Evolutionary conservation across 1,140 invertebrate species (phyloP), one percentile per base, ranked within the genome.

Genomic region (Zophobas morio): DNA sequence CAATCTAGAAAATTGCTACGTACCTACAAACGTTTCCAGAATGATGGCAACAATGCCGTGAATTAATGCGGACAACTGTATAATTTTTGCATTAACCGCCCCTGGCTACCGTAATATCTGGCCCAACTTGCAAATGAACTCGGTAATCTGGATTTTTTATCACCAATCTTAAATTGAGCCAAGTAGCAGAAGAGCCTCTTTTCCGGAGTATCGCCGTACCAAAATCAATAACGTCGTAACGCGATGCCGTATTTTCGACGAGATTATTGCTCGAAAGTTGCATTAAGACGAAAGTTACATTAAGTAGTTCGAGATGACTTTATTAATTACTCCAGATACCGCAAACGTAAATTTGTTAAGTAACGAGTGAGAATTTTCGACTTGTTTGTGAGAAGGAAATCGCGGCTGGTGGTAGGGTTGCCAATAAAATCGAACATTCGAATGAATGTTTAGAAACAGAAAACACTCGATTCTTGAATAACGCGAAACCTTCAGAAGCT

Each of bases 41-140:
- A 66, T 66, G 60, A 66, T 66, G 42, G n/a, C 60, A 66, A 51
- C 49, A 51, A 51, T 51, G 49, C 20, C 4, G 49, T 51, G 49
- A 51, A 51, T 51, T 51, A 51, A 66, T 66, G 60, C 60, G 8
- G 39, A 66, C 60, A 42, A 33, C 49, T 39, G 60, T 42, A 66
- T 66, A 66, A 66, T 66, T 66, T 42, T 42, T 66, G 1, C 60
- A 66, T 66, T 66, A 66, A 66, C 60, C 39, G 60, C 60, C 60
- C n/a, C 60, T 66, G 60, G 60, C 60, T 66, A 66, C 60, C 60
- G 60, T 39, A 72, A 53, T 72, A 72, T 72, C 70, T 72, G 42
- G 70, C 46, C 70, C 46, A 72, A 72, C 70, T 72, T 51, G 70
- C 70, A 72, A 72, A 72, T 72, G 51, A 72, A 72, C 70, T 72